phyloP scores from a whole-genome alignment of 2,888 invertebrate species.

The Chelonus formosanus region DNA sequence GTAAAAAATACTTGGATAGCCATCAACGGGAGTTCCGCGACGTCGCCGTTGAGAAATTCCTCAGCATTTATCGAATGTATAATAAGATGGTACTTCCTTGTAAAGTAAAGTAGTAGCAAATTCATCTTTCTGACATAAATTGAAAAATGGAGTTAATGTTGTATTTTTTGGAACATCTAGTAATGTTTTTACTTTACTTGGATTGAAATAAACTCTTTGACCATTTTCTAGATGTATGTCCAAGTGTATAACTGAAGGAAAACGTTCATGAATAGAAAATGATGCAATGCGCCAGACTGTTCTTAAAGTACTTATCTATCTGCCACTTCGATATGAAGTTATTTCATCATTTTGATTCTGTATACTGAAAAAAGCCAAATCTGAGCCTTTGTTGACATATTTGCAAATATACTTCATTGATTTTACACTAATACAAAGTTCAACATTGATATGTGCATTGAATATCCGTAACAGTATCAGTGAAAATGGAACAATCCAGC shows the following conservation, averaged over 20 bases:
- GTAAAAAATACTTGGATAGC: neutral
- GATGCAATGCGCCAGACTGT: slow-evolving; percentile 46
- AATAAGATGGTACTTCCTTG: neutral
- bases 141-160: slow-evolving; percentile 12
- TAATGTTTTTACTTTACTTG: too few species aligned
- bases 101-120: neutral
- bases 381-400: slow-evolving; percentile 52
- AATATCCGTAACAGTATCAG: slow-evolving; percentile 44
- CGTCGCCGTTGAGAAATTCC: slow-evolving; percentile 37
- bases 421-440: slow-evolving; percentile 62
- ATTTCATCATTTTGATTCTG: slow-evolving; percentile 44
- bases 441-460: slow-evolving; percentile 59
- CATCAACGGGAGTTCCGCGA: neutral
- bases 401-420: slow-evolving; percentile 61
- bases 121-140: slow-evolving; percentile 25
- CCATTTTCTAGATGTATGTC: slow-evolving; percentile 49
- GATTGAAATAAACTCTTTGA: slow-evolving; percentile 42
- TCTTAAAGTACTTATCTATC: slow-evolving; percentile 51
- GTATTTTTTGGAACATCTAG: too few species aligned
- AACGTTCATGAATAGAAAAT: slow-evolving; percentile 47
- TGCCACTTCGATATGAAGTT: slow-evolving; percentile 44
- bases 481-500: slow-evolving; percentile 45
- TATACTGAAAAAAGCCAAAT: slow-evolving; percentile 39
- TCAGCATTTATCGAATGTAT: slow-evolving; percentile 42
- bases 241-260: slow-evolving; percentile 48